These are phyloP conservation scores for Danionella dracula DNA, from an alignment of 2,797 vertebrate species.

Conservation along the genomic window DNA sequence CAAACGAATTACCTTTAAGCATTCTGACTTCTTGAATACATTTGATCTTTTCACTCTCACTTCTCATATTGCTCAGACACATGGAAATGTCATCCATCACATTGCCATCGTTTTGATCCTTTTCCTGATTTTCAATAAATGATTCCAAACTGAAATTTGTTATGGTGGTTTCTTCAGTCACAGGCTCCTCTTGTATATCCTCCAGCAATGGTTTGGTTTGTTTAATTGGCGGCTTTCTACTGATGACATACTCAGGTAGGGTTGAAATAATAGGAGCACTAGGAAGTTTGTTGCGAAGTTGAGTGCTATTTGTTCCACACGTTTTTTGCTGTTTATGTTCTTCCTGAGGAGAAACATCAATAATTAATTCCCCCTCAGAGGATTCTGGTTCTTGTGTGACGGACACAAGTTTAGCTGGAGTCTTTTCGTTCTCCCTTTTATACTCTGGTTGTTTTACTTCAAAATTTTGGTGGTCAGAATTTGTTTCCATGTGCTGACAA, in stretches of 20 bases:
- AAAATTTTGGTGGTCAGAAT: background rate
- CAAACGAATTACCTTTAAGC: background rate
- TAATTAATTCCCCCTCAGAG: slow-evolving; percentile 18
- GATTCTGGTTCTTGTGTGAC: background rate
- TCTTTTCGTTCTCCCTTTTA: background rate
- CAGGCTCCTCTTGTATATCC: no score
- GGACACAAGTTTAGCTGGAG: background rate
- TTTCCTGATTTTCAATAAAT: background rate
- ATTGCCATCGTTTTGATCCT: slow-evolving; percentile 3
- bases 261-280: background rate
- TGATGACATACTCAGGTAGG: background rate
- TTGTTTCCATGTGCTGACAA: background rate
- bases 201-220: background rate
- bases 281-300: background rate
- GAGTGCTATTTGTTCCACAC: background rate
- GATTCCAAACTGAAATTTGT: background rate
- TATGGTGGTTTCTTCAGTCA: background rate
- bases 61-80: slow-evolving; percentile 48
- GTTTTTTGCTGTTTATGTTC: slow-evolving; percentile 3
- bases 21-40: slow-evolving; percentile 22
- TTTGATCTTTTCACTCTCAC: slow-evolving; percentile 35
- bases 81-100: slow-evolving; percentile 48
- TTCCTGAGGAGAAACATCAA: background rate
- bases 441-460: background rate
- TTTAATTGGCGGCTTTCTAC: background rate